Conservation (phyloP, 2,888 invertebrate genomes). For the Lycophotia porphyrea region DNA sequence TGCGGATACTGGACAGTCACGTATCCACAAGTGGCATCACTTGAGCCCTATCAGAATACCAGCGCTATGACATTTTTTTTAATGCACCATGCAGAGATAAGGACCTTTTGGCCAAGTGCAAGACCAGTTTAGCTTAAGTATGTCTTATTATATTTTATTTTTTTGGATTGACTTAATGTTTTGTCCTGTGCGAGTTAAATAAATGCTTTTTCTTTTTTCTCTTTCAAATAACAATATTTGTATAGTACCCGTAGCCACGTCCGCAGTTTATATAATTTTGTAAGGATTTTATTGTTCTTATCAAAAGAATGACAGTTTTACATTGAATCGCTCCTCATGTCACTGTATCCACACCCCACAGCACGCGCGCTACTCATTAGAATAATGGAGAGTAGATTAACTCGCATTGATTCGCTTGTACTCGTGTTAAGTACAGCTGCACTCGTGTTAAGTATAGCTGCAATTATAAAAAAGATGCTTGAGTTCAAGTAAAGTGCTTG, state of each 20-base stretch:
- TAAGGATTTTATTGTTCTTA: not conserved
- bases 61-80: too few relatives aligned
- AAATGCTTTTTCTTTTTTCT: too few relatives aligned
- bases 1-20: not conserved
- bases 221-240: too few relatives aligned
- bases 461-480: constrained; percentile 17
- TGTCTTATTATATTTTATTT: too few relatives aligned
- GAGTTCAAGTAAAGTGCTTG: not conserved
- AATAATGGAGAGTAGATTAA: constrained; percentile 44
- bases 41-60: too few relatives aligned
- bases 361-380: constrained; percentile 20
- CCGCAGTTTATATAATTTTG: not conserved
- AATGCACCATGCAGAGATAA: too few relatives aligned
- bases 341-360: not conserved
- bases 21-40: too few relatives aligned
- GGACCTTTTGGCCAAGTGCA: too few relatives aligned
- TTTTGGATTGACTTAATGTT: too few relatives aligned
- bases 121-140: too few relatives aligned
- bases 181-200: too few relatives aligned
- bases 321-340: constrained; percentile 10
- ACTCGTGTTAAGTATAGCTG: constrained; percentile 18
- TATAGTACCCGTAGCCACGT: not conserved
- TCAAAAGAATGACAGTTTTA: not conserved
- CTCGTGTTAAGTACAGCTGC: constrained; percentile 7
- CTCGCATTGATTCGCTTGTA: constrained; percentile 39